phyloP scores from a whole-genome alignment of 2,113 vertebrate genomes.

The Prionailurus viverrinus region DNA sequence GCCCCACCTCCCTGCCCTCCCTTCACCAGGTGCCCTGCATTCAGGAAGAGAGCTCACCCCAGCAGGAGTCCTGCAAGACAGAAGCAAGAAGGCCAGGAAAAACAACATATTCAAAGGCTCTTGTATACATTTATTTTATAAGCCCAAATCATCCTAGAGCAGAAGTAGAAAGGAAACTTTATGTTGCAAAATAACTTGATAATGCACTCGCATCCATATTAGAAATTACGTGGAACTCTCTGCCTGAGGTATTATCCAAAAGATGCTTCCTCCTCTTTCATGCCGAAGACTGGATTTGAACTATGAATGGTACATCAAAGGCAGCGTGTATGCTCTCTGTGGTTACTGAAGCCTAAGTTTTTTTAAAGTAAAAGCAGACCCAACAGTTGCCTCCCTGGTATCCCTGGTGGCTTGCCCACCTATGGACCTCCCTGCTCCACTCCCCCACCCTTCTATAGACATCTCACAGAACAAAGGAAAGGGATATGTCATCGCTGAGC shows the following conservation, averaged over 20 bases:
- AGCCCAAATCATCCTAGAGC: background rate
- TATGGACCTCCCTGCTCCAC: background rate
- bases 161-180: slow-evolving; percentile 27
- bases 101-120: background rate
- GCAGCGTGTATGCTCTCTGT: background rate
- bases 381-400: background rate
- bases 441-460: background rate
- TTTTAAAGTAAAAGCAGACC: background rate
- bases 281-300: background rate
- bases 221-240: background rate
- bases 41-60: background rate
- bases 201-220: background rate
- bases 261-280: background rate
- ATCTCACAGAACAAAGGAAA: background rate
- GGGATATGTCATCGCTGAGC: background rate
- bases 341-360: background rate
- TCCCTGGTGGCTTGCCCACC: background rate
- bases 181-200: slow-evolving; percentile 26
- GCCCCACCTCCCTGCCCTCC: background rate
- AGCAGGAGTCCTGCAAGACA: background rate
- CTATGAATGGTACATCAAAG: slow-evolving; percentile 12
- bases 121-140: slow-evolving; percentile 22
- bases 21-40: background rate
- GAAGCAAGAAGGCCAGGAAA: background rate
- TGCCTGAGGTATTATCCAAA: background rate